These are phyloP conservation scores for Emys orbicularis DNA, from an alignment of 2,797 vertebrate genomes.

Conservation along the genomic window DNA sequence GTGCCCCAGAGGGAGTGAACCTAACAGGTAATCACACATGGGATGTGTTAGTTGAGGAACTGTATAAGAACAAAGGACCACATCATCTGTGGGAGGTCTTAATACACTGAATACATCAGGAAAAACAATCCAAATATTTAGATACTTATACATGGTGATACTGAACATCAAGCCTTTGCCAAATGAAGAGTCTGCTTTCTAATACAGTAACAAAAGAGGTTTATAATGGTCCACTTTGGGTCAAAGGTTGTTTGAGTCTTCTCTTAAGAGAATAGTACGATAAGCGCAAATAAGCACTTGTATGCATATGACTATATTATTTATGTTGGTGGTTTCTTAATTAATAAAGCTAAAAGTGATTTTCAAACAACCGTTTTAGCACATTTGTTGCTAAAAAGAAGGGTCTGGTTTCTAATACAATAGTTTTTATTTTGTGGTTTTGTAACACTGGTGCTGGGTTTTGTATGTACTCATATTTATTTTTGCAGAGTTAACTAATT, in stretches of 20 bases:
- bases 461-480: background rate
- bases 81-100: background rate
- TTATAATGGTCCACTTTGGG: background rate
- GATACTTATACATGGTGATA: background rate
- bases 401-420: background rate
- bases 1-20: too few species aligned
- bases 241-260: constrained; percentile 4
- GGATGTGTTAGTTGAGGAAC: background rate
- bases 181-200: background rate
- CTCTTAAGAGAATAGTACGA: constrained; percentile 22
- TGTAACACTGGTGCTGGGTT: background rate
- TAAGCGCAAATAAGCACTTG: background rate
- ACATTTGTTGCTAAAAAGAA: background rate
- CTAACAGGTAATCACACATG: background rate
- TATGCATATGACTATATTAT: background rate
- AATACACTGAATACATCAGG: background rate
- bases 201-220: background rate
- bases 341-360: background rate
- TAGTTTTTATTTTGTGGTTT: background rate
- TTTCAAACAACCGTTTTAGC: background rate
- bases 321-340: background rate
- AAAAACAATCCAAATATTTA: background rate
- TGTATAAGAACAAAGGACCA: constrained; percentile 4
- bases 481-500: background rate
- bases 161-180: background rate